A percentile compares a stretch with the other conserved stretches of the same genome.
Conservation (phyloP, 2,888 invertebrate genomes). For the Orgyia antiqua region DNA sequence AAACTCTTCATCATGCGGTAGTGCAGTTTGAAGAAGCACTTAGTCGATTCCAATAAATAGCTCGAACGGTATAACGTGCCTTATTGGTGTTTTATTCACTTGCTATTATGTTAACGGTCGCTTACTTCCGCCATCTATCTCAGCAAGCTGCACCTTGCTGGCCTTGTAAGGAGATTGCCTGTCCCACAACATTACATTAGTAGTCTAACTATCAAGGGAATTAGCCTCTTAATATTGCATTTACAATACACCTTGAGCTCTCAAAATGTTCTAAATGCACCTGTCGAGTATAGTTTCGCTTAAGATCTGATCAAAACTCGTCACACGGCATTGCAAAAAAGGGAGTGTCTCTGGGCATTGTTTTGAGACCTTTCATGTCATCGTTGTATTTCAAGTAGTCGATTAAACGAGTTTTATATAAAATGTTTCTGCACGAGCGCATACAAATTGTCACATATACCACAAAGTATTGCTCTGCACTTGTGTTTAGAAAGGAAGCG, state of each 20-base stretch:
- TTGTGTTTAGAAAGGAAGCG: constrained; percentile 20
- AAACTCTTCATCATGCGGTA: too few relatives aligned
- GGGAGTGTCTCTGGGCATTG: constrained; percentile 18
- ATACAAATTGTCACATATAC: not conserved
- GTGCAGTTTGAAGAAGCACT: too few relatives aligned
- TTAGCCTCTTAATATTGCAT: constrained; percentile 12
- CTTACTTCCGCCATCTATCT: constrained; percentile 19
- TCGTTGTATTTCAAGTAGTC: constrained; percentile 1
- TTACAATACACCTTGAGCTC: constrained; percentile 12
- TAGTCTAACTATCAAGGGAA: constrained; percentile 3
- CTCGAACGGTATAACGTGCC: constrained; percentile 19
- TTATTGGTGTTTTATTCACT: constrained; percentile 22
- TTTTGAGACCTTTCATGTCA: constrained; percentile 19
- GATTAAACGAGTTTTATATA: not conserved
- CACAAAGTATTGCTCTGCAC: constrained; percentile 3
- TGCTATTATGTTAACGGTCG: constrained; percentile 24
- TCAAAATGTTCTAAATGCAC: constrained; percentile 21
- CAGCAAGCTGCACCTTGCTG: constrained; percentile 21
- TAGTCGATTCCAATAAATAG: too few relatives aligned
- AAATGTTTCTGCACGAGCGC: too few relatives aligned
- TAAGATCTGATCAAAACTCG: constrained; percentile 19
- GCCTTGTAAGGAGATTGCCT: constrained; percentile 28
- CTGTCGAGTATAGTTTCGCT: constrained; percentile 18
- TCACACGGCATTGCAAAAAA: constrained; percentile 26
- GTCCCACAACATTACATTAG: constrained; percentile 5